A percentile compares a stretch with the other conserved stretches of the same genome.
Evolutionary conservation across 2,888 invertebrate genomes (phyloP).

Genomic region (Tineola bisselliella): DNA sequence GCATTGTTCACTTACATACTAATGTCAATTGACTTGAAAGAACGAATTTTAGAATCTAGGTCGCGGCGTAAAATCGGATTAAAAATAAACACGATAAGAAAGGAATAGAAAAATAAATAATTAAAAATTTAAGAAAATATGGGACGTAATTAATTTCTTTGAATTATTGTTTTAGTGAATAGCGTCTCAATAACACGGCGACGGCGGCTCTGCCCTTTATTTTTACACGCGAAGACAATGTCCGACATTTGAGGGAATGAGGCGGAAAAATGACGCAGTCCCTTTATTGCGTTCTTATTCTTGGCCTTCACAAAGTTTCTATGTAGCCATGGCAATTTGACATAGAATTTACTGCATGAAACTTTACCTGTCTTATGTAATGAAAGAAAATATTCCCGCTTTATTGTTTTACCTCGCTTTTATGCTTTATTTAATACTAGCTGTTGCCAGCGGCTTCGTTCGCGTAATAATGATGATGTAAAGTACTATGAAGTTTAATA

Average conservation of each 20-base stretch:
- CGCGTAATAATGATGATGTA: no score
- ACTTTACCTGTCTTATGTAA: background rate
- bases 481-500: no score
- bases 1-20: no score
- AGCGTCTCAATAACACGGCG: background rate
- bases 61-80: no score
- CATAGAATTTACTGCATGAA: background rate
- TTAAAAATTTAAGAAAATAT: no score
- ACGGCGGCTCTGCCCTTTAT: background rate
- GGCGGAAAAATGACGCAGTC: slow-evolving; percentile 3
- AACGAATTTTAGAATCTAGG: no score
- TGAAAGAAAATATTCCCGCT: background rate
- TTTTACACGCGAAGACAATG: background rate
- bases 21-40: no score
- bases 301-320: slow-evolving; percentile 1
- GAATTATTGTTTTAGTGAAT: background rate
- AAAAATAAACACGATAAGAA: no score
- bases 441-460: no score
- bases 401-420: background rate
- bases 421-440: background rate
- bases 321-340: background rate
- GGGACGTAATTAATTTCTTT: no score
- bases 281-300: slow-evolving; percentile 4
- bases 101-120: no score
- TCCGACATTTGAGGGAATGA: slow-evolving; percentile 11